Conservation (phyloP, 30 jellyfish, hydroid and myxozoan species). For the Cassiopea andromeda region DNA sequence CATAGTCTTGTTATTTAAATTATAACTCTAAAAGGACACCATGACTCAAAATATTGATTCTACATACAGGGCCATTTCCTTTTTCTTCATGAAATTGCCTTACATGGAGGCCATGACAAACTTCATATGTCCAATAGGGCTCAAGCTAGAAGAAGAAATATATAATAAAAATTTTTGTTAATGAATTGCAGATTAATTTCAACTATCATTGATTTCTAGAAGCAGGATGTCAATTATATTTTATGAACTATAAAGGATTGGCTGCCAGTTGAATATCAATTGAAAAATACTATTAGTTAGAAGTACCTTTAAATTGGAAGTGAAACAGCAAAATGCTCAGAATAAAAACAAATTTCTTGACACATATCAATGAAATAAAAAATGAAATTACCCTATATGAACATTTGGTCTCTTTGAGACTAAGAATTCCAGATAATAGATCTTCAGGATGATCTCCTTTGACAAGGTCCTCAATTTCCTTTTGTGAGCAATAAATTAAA, state of each 20-base stretch:
- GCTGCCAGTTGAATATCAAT: too few species aligned
- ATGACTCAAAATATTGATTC: neutral
- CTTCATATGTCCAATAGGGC: slow-evolving; percentile 95
- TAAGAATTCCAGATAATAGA: slow-evolving; percentile 38
- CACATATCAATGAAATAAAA: neutral
- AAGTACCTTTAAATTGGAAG: too few species aligned
- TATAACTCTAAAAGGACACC: neutral
- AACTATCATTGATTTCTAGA: too few species aligned
- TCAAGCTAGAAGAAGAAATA: slow-evolving; percentile 65
- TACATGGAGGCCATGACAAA: slow-evolving; percentile 90
- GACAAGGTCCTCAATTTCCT: slow-evolving; percentile 6
- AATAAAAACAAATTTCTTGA: neutral
- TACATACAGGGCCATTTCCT: slow-evolving; percentile 69
- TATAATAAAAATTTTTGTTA: too few species aligned
- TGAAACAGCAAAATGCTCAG: too few species aligned
- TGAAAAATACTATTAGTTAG: too few species aligned
- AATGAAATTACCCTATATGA: slow-evolving; percentile 48
- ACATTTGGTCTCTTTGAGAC: slow-evolving; percentile 50
- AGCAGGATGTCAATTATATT: too few species aligned
- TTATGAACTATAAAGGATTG: too few species aligned
- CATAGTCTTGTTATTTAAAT: neutral
- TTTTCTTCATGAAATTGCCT: slow-evolving; percentile 93
- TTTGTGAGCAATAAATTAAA: neutral
- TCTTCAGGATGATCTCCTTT: slow-evolving; percentile 41
- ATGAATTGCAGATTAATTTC: too few species aligned